Conservation (phyloP, 2,113 vertebrate species). For the Actenoides hombroni region DNA sequence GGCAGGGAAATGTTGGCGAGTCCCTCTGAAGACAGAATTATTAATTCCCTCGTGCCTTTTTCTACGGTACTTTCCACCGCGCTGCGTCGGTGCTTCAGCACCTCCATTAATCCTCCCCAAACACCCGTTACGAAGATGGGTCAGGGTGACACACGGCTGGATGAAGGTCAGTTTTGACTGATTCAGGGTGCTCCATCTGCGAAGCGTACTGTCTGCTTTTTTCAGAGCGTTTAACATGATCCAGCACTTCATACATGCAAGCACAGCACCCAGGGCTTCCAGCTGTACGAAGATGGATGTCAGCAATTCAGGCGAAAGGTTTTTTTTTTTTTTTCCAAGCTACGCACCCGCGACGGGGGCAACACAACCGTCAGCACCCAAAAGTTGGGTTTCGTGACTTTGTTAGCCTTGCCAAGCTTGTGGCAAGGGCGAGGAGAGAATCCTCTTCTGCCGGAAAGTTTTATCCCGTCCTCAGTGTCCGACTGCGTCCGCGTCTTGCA, state of each 20-base stretch:
- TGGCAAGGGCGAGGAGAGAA: neutral
- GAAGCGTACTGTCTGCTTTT: neutral
- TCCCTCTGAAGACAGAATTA: neutral
- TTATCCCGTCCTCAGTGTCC: neutral
- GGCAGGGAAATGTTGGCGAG: neutral
- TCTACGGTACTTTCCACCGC: neutral
- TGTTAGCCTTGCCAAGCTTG: neutral
- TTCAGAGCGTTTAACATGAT: conserved; percentile 6
- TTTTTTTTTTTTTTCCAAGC: neutral
- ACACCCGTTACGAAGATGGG: neutral
- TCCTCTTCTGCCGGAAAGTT: neutral
- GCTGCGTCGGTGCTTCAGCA: neutral
- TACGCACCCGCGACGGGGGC: neutral
- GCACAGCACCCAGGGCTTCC: conserved; percentile 31
- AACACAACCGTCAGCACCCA: neutral
- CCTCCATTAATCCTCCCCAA: conserved; percentile 26
- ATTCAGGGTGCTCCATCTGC: conserved; percentile 5
- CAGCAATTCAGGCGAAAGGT: conserved; percentile 18
- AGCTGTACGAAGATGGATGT: conserved; percentile 6
- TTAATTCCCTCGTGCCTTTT: neutral
- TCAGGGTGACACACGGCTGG: conserved; percentile 16
- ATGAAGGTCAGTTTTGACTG: conserved; percentile 48
- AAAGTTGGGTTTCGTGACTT: neutral
- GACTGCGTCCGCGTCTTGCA: neutral
- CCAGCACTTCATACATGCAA: conserved; percentile 27